Evolutionary conservation across 2,113 vertebrate genomes (phyloP).

Genomic region (Jaculus jaculus): DNA sequence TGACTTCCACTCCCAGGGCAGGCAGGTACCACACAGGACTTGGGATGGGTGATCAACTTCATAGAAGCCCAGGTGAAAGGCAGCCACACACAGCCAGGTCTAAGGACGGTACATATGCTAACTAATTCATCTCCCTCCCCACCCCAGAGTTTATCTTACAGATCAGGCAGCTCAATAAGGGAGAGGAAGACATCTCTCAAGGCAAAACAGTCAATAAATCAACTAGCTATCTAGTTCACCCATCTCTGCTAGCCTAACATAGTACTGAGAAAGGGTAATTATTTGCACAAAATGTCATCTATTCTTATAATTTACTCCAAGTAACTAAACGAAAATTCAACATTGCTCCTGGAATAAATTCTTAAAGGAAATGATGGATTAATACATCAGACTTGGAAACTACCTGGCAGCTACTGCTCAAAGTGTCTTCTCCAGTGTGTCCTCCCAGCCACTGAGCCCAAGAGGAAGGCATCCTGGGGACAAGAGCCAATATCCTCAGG

Average conservation of each 20-base stretch:
- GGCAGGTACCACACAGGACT: background rate
- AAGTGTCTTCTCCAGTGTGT: background rate
- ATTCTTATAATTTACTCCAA: background rate
- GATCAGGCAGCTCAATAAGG: too few relatives aligned
- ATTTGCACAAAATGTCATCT: background rate
- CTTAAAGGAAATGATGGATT: background rate
- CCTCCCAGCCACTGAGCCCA: background rate
- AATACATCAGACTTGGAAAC: background rate
- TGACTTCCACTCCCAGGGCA: background rate
- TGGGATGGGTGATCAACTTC: background rate
- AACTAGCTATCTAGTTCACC: background rate
- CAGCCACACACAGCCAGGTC: background rate
- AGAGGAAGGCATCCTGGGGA: background rate
- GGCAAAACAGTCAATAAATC: background rate
- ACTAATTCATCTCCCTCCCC: background rate
- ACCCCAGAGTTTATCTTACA: background rate
- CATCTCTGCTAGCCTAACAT: background rate
- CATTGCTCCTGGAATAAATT: background rate
- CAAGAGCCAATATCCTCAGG: fast-evolving
- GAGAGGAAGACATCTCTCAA: background rate
- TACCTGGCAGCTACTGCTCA: background rate
- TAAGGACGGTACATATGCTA: background rate
- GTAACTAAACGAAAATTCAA: background rate
- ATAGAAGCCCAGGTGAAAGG: background rate
- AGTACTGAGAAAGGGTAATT: too few relatives aligned